These are phyloP conservation scores for Tipula vernalis DNA, from an alignment of 2,888 invertebrate genomes.

Conservation along the genomic window DNA sequence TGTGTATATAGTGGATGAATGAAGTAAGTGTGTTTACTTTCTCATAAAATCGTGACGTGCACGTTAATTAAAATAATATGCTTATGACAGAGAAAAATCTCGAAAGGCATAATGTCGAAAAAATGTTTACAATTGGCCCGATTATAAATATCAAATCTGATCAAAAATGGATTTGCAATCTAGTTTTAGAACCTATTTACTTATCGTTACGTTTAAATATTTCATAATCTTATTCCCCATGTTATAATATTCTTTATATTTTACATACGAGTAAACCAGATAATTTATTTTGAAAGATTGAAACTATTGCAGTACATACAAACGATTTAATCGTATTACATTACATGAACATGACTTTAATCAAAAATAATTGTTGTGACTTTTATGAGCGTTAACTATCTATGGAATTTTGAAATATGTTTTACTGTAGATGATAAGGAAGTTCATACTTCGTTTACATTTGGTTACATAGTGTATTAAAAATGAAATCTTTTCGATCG, in stretches of 20 bases:
- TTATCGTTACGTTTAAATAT: neutral
- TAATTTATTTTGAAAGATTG: neutral
- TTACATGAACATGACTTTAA: neutral
- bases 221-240: neutral
- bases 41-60: neutral
- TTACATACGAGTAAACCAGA: neutral
- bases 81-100: neutral
- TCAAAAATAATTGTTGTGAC: neutral
- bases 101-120: no score
- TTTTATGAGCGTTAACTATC: neutral
- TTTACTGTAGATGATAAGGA: neutral
- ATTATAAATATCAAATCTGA: no score
- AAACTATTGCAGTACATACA: neutral
- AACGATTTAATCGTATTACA: neutral
- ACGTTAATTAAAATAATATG: neutral
- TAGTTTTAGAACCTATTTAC: neutral
- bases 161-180: no score
- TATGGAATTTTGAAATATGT: neutral
- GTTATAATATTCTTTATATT: neutral
- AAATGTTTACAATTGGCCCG: no score
- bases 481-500: no score
- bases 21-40: neutral
- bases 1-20: neutral
- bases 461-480: neutral
- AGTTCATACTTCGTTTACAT: neutral